Percentiles rank a stretch among this genome's conserved stretches.
phyloP scores from a whole-genome alignment of 2,888 invertebrate genomes.

The Chrysina gloriosa region DNA sequence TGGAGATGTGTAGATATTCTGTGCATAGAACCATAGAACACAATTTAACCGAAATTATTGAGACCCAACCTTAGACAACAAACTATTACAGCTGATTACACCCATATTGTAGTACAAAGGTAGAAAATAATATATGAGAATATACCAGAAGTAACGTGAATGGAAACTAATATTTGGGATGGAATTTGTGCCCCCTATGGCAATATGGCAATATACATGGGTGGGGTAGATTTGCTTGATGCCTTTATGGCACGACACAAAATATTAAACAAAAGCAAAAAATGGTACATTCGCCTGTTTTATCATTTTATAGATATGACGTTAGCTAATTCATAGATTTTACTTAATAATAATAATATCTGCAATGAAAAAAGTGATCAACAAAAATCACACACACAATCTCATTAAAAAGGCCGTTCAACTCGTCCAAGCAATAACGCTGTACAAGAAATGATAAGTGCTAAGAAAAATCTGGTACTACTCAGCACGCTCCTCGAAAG shows the following conservation, averaged over 20 bases:
- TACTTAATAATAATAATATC: slow-evolving; percentile 12
- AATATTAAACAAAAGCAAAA: slow-evolving; percentile 14
- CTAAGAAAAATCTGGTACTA: neutral
- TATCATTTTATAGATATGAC: slow-evolving; percentile 26
- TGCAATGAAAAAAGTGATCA: neutral
- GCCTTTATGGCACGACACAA: slow-evolving; percentile 10
- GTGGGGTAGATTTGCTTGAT: slow-evolving; percentile 21
- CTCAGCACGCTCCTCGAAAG: slow-evolving; percentile 17
- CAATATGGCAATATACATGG: too few relatives aligned
- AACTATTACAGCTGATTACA: too few relatives aligned
- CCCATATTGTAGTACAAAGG: too few relatives aligned
- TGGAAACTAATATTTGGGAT: too few relatives aligned
- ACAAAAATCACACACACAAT: neutral
- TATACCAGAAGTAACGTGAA: too few relatives aligned
- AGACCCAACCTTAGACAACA: too few relatives aligned
- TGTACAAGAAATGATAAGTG: slow-evolving; percentile 11
- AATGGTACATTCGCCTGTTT: slow-evolving; percentile 13
- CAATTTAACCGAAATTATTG: too few relatives aligned
- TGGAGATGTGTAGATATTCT: too few relatives aligned
- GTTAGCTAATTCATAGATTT: too few relatives aligned
- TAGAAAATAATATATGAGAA: too few relatives aligned
- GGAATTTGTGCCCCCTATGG: too few relatives aligned
- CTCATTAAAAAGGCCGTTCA: neutral
- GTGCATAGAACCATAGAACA: too few relatives aligned
- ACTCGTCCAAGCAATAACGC: neutral